Percentiles rank a stretch among this genome's conserved stretches.
Evolutionary conservation across 2,888 invertebrate genomes (phyloP).

Genomic region (Odontocolon sp.): DNA sequence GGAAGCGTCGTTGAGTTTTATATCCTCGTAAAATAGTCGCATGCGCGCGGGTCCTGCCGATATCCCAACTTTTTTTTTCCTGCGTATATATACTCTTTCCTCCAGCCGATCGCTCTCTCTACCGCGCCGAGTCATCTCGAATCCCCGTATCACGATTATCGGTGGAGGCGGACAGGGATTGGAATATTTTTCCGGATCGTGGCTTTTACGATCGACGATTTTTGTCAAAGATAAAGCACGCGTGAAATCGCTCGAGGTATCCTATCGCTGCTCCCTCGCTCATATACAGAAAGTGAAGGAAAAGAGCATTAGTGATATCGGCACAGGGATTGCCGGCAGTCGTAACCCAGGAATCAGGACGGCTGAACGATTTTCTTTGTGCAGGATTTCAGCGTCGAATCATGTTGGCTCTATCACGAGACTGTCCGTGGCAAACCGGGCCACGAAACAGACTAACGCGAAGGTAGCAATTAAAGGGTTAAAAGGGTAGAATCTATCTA

Average conservation of each 20-base stretch:
- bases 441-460: constrained; percentile 66
- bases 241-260: constrained; percentile 39
- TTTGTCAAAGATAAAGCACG: constrained; percentile 54
- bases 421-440: too few relatives aligned
- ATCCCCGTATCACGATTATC: constrained; percentile 56
- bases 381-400: constrained; percentile 16
- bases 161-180: constrained; percentile 7
- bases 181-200: constrained; percentile 56
- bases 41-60: constrained; percentile 8
- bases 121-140: constrained; percentile 34
- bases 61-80: constrained; percentile 15
- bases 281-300: neutral
- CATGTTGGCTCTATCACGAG: constrained; percentile 59
- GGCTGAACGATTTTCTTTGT: constrained; percentile 27
- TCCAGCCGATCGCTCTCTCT: neutral
- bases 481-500: constrained; percentile 68
- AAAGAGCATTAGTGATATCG: constrained; percentile 8
- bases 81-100: constrained; percentile 7
- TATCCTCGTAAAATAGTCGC: constrained; percentile 57
- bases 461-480: constrained; percentile 72
- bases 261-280: neutral
- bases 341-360: neutral
- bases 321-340: constrained; percentile 24
- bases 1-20: constrained; percentile 54
- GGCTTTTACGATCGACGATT: constrained; percentile 56